These are phyloP conservation scores for Spea bombifrons DNA, from an alignment of 2,113 vertebrate genomes.

Conservation along the genomic window DNA sequence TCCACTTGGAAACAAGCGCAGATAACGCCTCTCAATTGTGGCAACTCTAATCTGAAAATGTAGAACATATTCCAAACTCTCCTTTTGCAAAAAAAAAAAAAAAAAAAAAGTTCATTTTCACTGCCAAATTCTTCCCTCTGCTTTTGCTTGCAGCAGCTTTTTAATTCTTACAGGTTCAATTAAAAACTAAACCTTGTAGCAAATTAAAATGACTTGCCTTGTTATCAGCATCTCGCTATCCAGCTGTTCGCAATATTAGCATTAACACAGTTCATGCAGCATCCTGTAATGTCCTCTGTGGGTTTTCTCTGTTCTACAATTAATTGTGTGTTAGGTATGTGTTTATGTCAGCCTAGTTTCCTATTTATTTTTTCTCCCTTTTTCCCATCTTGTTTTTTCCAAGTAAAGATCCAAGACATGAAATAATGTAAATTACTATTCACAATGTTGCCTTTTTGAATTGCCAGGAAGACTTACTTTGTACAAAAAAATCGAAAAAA, in stretches of 20 bases:
- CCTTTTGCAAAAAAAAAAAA: conserved; percentile 11
- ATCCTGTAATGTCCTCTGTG: conserved; percentile 47
- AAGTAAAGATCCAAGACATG: conserved; percentile 49
- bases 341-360: conserved; percentile 57
- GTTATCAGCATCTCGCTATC: conserved; percentile 53
- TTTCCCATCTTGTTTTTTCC: conserved; percentile 55
- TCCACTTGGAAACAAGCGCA: background rate
- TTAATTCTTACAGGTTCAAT: conserved; percentile 54
- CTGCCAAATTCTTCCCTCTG: conserved; percentile 47
- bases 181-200: conserved; percentile 53
- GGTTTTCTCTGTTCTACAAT: conserved; percentile 54
- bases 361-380: conserved; percentile 51
- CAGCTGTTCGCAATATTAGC: conserved; percentile 54
- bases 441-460: too few species aligned
- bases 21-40: background rate
- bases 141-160: conserved; percentile 43
- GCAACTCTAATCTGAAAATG: background rate
- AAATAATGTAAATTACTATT: background rate
- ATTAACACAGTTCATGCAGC: conserved; percentile 48
- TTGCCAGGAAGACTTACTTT: too few species aligned
- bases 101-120: background rate
- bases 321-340: conserved; percentile 49
- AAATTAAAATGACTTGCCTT: conserved; percentile 53
- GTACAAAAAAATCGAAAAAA: too few species aligned
- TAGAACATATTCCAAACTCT: conserved; percentile 19